phyloP scores from a whole-genome alignment of 1,140 invertebrate species.

The Ylistrum balloti region DNA sequence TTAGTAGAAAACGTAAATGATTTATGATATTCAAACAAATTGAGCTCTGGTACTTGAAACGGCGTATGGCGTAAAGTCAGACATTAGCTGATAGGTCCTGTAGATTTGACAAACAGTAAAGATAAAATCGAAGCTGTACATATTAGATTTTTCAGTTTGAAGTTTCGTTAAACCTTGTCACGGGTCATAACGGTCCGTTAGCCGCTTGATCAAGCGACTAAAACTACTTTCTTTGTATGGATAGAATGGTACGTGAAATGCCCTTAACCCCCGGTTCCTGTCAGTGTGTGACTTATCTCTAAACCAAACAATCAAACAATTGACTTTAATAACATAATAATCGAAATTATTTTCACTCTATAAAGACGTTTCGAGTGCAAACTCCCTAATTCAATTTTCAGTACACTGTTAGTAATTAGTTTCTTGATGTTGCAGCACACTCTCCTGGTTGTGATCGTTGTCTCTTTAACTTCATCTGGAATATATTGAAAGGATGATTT shows the following conservation, averaged over 20 bases:
- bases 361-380: too few species aligned
- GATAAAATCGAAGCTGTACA: background rate
- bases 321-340: background rate
- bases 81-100: background rate
- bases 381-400: too few species aligned
- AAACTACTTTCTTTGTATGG: constrained; percentile 1
- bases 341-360: background rate
- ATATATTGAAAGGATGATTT: too few species aligned
- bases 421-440: too few species aligned
- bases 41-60: background rate
- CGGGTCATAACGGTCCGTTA: constrained; percentile 4
- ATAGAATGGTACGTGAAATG: constrained; percentile 17
- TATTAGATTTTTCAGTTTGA: constrained; percentile 17
- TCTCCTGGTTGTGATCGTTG: too few species aligned
- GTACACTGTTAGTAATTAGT: too few species aligned
- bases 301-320: constrained; percentile 21
- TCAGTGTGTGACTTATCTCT: background rate
- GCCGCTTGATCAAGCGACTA: background rate
- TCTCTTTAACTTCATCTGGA: too few species aligned
- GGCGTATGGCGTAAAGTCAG: background rate
- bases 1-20: background rate
- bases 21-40: background rate
- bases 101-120: background rate
- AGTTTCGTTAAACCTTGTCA: constrained; percentile 16
- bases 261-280: background rate